Evolutionary conservation across 2,797 vertebrate genomes (phyloP).

Genomic region (Nannoperca obscura): DNA sequence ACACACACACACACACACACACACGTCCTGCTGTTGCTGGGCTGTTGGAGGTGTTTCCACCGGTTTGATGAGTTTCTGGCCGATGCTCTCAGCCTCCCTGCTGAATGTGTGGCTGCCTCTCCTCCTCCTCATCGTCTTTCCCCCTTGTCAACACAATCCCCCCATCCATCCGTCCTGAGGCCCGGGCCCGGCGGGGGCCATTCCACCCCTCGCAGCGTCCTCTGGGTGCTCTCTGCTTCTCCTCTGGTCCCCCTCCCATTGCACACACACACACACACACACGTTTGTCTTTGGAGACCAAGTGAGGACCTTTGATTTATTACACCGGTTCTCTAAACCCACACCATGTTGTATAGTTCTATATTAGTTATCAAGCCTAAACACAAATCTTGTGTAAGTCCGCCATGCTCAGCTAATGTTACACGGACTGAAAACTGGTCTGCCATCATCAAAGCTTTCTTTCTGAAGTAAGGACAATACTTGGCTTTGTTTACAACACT

Average conservation of each 20-base stretch:
- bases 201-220: conserved; percentile 79
- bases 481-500: neutral
- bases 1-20: conserved; percentile 27
- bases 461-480: neutral
- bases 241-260: conserved; percentile 45
- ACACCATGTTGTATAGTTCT: conserved; percentile 5
- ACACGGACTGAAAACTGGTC: neutral
- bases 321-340: conserved; percentile 29
- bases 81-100: conserved; percentile 76
- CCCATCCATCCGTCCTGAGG: conserved; percentile 76
- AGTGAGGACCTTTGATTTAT: conserved; percentile 62
- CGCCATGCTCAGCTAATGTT: neutral
- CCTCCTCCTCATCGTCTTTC: conserved; percentile 73
- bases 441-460: neutral
- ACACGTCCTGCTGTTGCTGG: conserved; percentile 70
- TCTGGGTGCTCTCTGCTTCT: conserved; percentile 78
- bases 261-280: conserved; percentile 24
- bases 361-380: neutral
- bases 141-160: conserved; percentile 85
- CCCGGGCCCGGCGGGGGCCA: conserved; percentile 68
- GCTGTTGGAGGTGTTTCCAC: conserved; percentile 80
- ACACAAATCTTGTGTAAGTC: neutral
- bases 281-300: conserved; percentile 43
- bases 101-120: conserved; percentile 80
- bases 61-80: conserved; percentile 83